A percentile compares a stretch with the other conserved stretches of the same genome.
These are phyloP conservation scores for Tanytarsus gracilentus DNA, from an alignment of 2,888 invertebrate species.

Conservation along the genomic window DNA sequence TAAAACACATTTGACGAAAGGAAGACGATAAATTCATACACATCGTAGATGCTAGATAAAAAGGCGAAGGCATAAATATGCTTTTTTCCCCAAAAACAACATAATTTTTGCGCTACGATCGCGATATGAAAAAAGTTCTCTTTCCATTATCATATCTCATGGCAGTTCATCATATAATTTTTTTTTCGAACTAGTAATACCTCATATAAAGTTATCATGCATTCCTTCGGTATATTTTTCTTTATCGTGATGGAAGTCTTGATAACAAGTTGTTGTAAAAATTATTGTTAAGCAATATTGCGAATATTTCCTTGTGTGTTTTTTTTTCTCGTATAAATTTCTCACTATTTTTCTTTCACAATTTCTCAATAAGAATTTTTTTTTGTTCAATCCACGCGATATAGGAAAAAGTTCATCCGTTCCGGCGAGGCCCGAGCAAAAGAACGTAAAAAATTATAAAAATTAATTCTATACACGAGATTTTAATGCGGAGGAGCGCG, in stretches of 20 bases:
- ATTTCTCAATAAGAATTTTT: not conserved
- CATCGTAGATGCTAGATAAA: conserved; percentile 19
- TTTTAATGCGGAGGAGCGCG: not conserved
- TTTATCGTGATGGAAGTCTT: conserved; percentile 8
- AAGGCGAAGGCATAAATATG: conserved; percentile 7
- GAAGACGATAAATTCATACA: conserved; percentile 22
- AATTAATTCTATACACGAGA: conserved; percentile 13
- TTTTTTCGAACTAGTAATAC: no score
- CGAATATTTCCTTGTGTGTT: no score
- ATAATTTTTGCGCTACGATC: conserved; percentile 10
- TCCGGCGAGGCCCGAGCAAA: not conserved
- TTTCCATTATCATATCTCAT: not conserved
- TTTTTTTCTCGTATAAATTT: no score
- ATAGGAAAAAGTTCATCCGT: no score
- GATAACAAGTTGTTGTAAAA: conserved; percentile 15
- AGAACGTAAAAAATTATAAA: conserved; percentile 8
- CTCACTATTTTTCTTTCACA: no score
- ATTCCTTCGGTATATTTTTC: no score
- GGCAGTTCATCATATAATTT: not conserved
- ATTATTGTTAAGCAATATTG: conserved; percentile 24
- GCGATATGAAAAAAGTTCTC: not conserved
- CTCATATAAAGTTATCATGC: conserved; percentile 27
- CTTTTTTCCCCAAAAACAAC: conserved; percentile 17
- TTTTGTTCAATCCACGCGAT: no score
- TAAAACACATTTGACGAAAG: no score